These are phyloP conservation scores for Nomada lathburiana DNA, from an alignment of 2,888 invertebrate genomes.

Conservation along the genomic window DNA sequence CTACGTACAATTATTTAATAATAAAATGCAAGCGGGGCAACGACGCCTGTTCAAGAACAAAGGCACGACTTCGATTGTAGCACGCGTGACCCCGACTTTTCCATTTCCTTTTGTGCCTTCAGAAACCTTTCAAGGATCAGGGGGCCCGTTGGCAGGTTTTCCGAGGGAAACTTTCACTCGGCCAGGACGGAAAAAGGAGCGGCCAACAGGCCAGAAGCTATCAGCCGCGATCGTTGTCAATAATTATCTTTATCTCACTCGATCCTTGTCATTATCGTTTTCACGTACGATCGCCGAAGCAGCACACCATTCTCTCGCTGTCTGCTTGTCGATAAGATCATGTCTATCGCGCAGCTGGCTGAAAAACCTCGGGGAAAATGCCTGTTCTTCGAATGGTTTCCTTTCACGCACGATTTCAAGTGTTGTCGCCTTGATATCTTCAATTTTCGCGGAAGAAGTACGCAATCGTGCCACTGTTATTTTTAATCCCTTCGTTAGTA, in stretches of 20 bases:
- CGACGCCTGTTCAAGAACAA: background rate
- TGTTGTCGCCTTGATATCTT: too few species aligned
- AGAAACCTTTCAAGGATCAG: conserved; percentile 67
- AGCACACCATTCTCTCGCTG: conserved; percentile 18
- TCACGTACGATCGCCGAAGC: conserved; percentile 18
- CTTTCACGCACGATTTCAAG: too few species aligned
- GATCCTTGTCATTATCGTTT: conserved; percentile 57
- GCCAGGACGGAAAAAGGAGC: conserved; percentile 46
- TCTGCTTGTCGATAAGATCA: conserved; percentile 30
- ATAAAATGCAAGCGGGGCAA: background rate
- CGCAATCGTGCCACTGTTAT: too few species aligned
- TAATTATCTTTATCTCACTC: conserved; percentile 56
- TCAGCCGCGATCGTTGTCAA: conserved; percentile 42
- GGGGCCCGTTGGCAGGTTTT: conserved; percentile 73
- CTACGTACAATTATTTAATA: background rate
- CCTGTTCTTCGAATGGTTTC: background rate
- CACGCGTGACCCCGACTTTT: conserved; percentile 41
- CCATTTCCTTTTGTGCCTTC: conserved; percentile 49
- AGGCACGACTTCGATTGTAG: background rate
- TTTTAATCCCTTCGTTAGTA: too few species aligned
- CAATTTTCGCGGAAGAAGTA: too few species aligned
- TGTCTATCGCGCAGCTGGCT: conserved; percentile 32
- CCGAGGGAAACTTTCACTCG: conserved; percentile 73
- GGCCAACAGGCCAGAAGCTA: conserved; percentile 27
- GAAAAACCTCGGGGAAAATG: conserved; percentile 1